Evolutionary conservation across 2,888 invertebrate genomes (phyloP).

Genomic region (Rhamnusium bicolor): DNA sequence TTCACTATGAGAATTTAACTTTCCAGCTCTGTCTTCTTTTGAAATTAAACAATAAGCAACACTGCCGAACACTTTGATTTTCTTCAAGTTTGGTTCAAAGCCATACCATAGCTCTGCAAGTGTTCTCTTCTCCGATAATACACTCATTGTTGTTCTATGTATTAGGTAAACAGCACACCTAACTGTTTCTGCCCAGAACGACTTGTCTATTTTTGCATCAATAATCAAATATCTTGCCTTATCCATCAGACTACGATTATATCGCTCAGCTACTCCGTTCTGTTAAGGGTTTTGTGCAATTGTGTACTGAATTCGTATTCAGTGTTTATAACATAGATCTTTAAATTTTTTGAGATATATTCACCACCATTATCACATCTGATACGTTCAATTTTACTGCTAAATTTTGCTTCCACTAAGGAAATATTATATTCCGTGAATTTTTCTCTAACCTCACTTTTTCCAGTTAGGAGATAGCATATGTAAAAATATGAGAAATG

Average conservation of each 20-base stretch:
- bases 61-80: constrained; percentile 18
- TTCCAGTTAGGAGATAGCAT: neutral
- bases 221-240: constrained; percentile 3
- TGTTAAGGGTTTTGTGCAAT: constrained; percentile 26
- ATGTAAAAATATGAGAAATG: constrained; percentile 41
- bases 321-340: neutral
- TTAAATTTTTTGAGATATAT: constrained; percentile 14
- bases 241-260: neutral
- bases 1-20: constrained; percentile 38
- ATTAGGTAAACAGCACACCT: neutral
- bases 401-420: constrained; percentile 9
- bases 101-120: constrained; percentile 10
- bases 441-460: constrained; percentile 16
- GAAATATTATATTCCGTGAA: constrained; percentile 22
- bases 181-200: constrained; percentile 11
- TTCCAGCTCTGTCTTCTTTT: neutral
- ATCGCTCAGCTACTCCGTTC: constrained; percentile 29
- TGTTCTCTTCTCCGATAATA: neutral
- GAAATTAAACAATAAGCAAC: neutral
- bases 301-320: constrained; percentile 29
- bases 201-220: constrained; percentile 11
- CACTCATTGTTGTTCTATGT: neutral
- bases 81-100: neutral
- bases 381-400: constrained; percentile 10
- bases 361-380: constrained; percentile 26